Base-by-base conservation (phyloP, 2,888 invertebrate genomes). In the Drosophila nigritarsus region DNA sequence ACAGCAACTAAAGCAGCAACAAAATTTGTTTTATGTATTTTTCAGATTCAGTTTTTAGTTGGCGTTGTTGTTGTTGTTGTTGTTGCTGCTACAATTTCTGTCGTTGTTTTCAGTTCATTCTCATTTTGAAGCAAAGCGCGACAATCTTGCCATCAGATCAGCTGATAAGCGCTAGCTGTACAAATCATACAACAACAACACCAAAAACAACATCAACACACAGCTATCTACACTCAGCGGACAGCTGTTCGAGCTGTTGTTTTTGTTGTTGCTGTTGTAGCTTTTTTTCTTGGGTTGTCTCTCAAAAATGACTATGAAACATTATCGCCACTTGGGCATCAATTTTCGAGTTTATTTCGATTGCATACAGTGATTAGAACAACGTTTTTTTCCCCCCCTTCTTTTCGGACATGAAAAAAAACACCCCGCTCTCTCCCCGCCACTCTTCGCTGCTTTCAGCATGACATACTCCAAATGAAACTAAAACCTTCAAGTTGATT, bases 101-200 rank as follows among this genome's bases (percentile, higher is more conserved):
- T 78, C 74, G 73, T 74, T 78, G 73, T 82, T 80, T 87, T 78
- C 80, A 82, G 85, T 87, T 89, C 82, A 86, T 86, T 89, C 85
- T 86, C 85, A 89, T 84, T 84, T 89, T 84, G 90, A 89, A 78
- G 86, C 86, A 89, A 88, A 83, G 87, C 90, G 90, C 87, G 82
- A 87, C 87, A 87, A 87, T 87, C 87, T 87, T 83, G 89, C 89
- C 87, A 87, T 90, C 87, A 88, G 87, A 87, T 87, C 87, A 86
- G 83, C 88, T 87, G 87, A 87, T 87, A 87, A 87, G 68, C 79
- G 73, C 75, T 75, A 74, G 73, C 89, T 83, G 90, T 81, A 87
- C 90, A 87, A 87, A 87, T 87, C 90, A 90, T 83, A 88, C 83
- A 87, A 82, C 85, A 78, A 80, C 73, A 75, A 72, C 78, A 74